Conservation (phyloP, 2,113 vertebrate species). For the Gnathochromis pfefferi region DNA sequence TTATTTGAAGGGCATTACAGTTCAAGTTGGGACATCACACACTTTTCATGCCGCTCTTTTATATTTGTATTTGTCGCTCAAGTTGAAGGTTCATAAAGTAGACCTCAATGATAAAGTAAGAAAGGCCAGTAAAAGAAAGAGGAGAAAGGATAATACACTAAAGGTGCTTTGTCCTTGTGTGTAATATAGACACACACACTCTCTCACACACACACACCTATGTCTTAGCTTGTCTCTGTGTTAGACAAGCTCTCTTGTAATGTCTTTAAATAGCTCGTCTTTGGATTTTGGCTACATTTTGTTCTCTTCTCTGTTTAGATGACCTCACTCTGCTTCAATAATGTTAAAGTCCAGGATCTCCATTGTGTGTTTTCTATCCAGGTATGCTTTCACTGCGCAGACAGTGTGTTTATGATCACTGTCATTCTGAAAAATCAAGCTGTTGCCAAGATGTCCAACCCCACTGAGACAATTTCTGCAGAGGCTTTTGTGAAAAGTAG, state of each 20-base stretch:
- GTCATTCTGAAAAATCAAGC: not conserved
- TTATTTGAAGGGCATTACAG: not conserved
- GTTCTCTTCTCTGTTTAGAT: not conserved
- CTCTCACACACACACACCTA: not conserved
- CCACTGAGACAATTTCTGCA: not conserved
- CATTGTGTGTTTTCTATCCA: not conserved
- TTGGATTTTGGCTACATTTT: not conserved
- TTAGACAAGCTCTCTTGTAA: not conserved
- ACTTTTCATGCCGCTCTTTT: not conserved
- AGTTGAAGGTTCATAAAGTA: not conserved
- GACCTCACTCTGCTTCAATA: not conserved
- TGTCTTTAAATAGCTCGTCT: not conserved
- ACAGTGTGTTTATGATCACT: not conserved
- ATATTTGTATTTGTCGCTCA: not conserved
- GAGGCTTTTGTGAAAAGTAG: not conserved
- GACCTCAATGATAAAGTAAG: not conserved
- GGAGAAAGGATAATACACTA: not conserved
- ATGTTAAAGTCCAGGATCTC: not conserved
- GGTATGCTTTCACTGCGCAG: fast-evolving
- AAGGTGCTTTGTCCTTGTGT: not conserved
- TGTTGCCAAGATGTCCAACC: not conserved
- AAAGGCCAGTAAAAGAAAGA: not conserved
- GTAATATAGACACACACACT: not conserved
- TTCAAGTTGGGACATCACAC: not conserved
- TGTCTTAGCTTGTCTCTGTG: not conserved